phyloP scores from a whole-genome alignment of 1,140 invertebrate species.

The Magallana angulata region DNA sequence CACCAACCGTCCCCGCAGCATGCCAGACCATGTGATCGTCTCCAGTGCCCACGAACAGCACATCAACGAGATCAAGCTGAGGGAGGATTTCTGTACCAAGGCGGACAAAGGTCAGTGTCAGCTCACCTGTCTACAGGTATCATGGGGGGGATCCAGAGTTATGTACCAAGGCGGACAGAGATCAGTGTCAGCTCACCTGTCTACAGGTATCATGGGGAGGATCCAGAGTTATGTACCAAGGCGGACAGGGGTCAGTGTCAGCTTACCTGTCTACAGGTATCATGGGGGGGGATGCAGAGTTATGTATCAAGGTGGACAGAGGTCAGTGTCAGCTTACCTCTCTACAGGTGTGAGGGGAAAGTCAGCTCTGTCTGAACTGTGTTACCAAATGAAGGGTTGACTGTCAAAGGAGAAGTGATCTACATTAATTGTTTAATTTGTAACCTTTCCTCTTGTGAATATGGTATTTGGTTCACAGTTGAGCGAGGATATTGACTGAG shows the following conservation, averaged over 20 bases:
- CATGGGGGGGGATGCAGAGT: constrained; percentile 84
- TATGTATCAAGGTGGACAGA: constrained; percentile 85
- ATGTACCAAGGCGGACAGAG: constrained; percentile 84
- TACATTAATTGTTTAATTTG: too few relatives aligned
- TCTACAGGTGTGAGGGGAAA: constrained; percentile 73
- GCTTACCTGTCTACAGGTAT: neutral
- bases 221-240: constrained; percentile 83
- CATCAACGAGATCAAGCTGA: constrained; percentile 82
- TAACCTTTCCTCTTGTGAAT: too few relatives aligned
- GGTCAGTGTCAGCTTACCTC: constrained; percentile 64
- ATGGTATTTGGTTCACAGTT: too few relatives aligned
- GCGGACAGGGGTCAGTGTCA: constrained; percentile 82
- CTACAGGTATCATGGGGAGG: neutral
- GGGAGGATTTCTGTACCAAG: constrained; percentile 85
- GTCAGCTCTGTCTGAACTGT: constrained; percentile 77
- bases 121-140: neutral
- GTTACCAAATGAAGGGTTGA: too few relatives aligned
- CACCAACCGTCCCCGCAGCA: constrained; percentile 53
- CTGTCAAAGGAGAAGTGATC: too few relatives aligned
- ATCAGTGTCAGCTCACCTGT: constrained; percentile 56
- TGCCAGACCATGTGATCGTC: constrained; percentile 20
- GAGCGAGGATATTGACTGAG: too few relatives aligned
- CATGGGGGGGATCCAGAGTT: constrained; percentile 80
- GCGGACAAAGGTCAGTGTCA: constrained; percentile 82
- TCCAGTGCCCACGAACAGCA: constrained; percentile 40